Base-by-base conservation (phyloP, 2,113 vertebrate genomes). In the Hylia prasina region DNA sequence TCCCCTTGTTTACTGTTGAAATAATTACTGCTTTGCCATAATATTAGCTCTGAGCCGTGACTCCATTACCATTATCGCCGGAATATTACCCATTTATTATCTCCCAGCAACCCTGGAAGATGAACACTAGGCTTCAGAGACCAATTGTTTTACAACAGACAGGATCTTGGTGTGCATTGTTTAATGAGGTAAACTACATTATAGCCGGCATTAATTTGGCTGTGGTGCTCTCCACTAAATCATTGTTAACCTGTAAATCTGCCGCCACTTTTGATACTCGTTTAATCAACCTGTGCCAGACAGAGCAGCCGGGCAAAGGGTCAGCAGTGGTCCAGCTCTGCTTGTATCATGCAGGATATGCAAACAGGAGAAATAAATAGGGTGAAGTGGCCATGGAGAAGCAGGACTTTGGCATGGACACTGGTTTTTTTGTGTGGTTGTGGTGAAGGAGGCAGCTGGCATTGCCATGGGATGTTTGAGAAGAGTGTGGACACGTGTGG, bases 1-100 rank as follows among this genome's bases (percentile, higher is more conserved):
- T 98, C 97, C 97, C 97, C 98, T 98, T 98, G 98, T 98, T 98
- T 98, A 98, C 98, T 98, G 97, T 98, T 97, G 98, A 98, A 98
- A 98, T 98, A 98, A 98, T 98, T 98, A 98, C 98, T 97, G 96
- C 97, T 98, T 98, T 98, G 97, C 98, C 97, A 98, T 98, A 98
- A 98, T 98, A 98, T 98, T 98, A 98, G 98, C 98, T 98, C 97
- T 98, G 98, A 98, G 97, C 98, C 97, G 88, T 98, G 98, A 98
- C 98, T 98, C 98, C 97, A 97, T 98, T 97, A 98, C 97, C 97
- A 98, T 98, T 98, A 98, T 98, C 96, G 25, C 97, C 11, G 92
- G 97, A 97, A 98, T 98, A 98, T 98, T 98, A 98, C 97, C 98
- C 97, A 98, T 98, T 98, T 98, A 98, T 98, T 98, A 98, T 98